phyloP scores from a whole-genome alignment of 2,888 invertebrate species.

The Auanema freiburgensis region DNA sequence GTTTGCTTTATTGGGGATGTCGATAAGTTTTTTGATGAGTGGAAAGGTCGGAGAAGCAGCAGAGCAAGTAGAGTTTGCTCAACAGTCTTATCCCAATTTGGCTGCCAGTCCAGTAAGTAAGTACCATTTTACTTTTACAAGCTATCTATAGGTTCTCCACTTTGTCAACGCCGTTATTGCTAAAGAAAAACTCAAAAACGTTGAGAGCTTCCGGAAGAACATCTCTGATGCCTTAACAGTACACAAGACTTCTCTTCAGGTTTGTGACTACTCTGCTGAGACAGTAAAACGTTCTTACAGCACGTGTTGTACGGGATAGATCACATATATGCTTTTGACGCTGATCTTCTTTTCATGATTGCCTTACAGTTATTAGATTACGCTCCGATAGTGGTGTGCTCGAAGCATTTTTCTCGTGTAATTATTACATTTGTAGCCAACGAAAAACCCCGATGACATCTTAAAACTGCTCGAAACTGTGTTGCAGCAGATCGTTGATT shows the following conservation, averaged over 20 bases:
- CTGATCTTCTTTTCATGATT: slow-evolving; percentile 28
- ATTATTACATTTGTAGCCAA: slow-evolving; percentile 69
- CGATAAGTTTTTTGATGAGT: slow-evolving; percentile 43
- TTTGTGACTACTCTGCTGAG: neutral
- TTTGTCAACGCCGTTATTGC: slow-evolving; percentile 31
- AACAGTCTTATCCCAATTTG: slow-evolving; percentile 74
- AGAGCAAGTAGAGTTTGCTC: slow-evolving; percentile 83
- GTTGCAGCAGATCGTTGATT: slow-evolving; percentile 76
- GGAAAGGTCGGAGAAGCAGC: slow-evolving; percentile 71
- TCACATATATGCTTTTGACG: slow-evolving; percentile 26
- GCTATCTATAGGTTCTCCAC: slow-evolving; percentile 28
- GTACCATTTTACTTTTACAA: neutral
- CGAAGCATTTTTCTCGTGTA: neutral
- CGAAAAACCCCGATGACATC: slow-evolving; percentile 67
- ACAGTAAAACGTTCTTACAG: neutral
- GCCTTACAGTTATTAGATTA: slow-evolving; percentile 43
- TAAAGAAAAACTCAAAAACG: slow-evolving; percentile 32
- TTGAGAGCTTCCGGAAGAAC: slow-evolving; percentile 29
- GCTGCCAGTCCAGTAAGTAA: slow-evolving; percentile 54
- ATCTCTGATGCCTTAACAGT: slow-evolving; percentile 29
- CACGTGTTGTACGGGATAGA: slow-evolving; percentile 18
- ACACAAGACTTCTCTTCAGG: slow-evolving; percentile 23
- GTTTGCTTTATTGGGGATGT: slow-evolving; percentile 34
- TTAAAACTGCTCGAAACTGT: slow-evolving; percentile 72
- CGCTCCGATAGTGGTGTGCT: slow-evolving; percentile 32